phyloP scores from a whole-genome alignment of 2,113 vertebrate genomes.

The Cardinalis cardinalis region DNA sequence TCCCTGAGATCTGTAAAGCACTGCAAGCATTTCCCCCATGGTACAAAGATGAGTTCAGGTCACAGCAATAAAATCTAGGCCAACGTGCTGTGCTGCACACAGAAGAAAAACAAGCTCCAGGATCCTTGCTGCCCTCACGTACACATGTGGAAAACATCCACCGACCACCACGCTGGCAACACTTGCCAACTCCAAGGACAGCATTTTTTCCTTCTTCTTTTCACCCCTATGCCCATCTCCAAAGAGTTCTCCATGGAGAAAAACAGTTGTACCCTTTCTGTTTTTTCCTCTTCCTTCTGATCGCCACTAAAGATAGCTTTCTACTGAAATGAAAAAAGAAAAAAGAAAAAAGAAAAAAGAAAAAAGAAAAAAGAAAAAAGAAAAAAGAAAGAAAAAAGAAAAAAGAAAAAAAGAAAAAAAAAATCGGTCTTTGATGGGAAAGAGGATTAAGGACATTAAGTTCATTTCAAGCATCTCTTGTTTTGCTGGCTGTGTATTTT shows the following conservation, averaged over 20 bases:
- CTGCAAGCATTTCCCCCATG: slow-evolving; percentile 54
- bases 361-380: not conserved
- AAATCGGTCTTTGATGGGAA: not conserved
- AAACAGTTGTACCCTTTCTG: not conserved
- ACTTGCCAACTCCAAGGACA: not conserved
- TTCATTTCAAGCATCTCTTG: not conserved
- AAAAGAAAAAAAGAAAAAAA: too few species aligned
- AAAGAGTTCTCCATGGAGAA: not conserved
- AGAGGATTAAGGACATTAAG: not conserved
- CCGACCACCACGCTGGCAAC: not conserved
- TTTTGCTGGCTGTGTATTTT: not conserved
- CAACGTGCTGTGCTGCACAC: slow-evolving; percentile 51
- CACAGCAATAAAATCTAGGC: slow-evolving; percentile 66
- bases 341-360: too few species aligned
- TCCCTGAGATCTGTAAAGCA: slow-evolving; percentile 35
- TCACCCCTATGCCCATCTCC: not conserved
- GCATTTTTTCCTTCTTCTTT: not conserved
- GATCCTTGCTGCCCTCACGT: slow-evolving; percentile 28
- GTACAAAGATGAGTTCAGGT: slow-evolving; percentile 63
- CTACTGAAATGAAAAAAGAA: not conserved
- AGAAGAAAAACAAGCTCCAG: slow-evolving; percentile 2
- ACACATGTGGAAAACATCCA: not conserved
- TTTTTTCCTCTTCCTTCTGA: not conserved
- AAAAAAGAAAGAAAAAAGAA: too few species aligned
- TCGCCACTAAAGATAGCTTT: not conserved